Conservation (phyloP, 1,140 invertebrate species). For the Drosophila ogumai region DNA sequence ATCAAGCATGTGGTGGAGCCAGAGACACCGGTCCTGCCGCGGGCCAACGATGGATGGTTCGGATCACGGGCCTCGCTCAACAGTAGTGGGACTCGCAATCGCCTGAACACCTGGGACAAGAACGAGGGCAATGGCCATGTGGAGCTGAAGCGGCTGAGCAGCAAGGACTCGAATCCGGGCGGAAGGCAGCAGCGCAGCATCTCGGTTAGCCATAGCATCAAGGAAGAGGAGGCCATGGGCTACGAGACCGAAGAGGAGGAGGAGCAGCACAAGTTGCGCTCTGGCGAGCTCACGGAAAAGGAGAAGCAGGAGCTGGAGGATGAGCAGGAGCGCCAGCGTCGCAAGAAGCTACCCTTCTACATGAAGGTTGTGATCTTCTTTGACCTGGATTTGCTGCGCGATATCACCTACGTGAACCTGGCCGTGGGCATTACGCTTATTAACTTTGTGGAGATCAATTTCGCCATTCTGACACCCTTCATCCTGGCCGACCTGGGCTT, state of each 20-base stretch:
- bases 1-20: conserved; percentile 86
- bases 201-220: conserved; percentile 75
- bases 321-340: conserved; percentile 59
- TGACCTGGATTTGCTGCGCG: conserved; percentile 88
- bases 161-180: conserved; percentile 32
- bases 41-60: conserved; percentile 89
- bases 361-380: conserved; percentile 87
- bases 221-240: conserved; percentile 58
- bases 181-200: conserved; percentile 63
- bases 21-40: conserved; percentile 88
- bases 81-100: conserved; percentile 65
- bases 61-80: conserved; percentile 84
- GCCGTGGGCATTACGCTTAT: conserved; percentile 89
- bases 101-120: conserved; percentile 69
- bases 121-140: conserved; percentile 42
- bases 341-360: conserved; percentile 85
- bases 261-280: not conserved
- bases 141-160: conserved; percentile 73
- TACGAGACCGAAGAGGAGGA: conserved; percentile 13
- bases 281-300: conserved; percentile 38
- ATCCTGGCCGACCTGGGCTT: conserved; percentile 88
- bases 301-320: conserved; percentile 70
- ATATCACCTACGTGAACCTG: conserved; percentile 89
- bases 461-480: conserved; percentile 89
- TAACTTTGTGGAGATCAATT: conserved; percentile 89